Evolutionary conservation across 2,888 invertebrate genomes (phyloP).

Genomic region (Habroteleia sp.): DNA sequence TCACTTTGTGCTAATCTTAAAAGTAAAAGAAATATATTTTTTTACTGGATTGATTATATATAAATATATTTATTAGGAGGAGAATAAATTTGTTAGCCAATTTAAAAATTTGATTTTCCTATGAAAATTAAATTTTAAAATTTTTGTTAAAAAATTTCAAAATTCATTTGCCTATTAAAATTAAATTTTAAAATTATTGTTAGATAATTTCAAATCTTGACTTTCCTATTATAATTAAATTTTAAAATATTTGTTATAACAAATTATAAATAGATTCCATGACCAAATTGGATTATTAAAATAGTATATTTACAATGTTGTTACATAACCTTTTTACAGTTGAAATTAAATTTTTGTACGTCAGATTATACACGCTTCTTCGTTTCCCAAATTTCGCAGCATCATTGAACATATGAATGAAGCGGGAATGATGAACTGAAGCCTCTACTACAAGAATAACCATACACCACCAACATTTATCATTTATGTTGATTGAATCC

Average conservation of each 20-base stretch:
- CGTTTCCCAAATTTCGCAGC: slow-evolving; percentile 68
- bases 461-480: slow-evolving; percentile 73
- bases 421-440: slow-evolving; percentile 60
- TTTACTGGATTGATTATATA: too few relatives aligned
- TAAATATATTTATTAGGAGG: too few relatives aligned
- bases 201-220: too few relatives aligned
- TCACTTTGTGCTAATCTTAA: slow-evolving; percentile 66
- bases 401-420: slow-evolving; percentile 67
- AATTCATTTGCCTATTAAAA: too few relatives aligned
- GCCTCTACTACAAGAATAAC: slow-evolving; percentile 72
- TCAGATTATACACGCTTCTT: slow-evolving; percentile 68
- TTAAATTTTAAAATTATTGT: too few relatives aligned
- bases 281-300: not conserved
- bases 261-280: too few relatives aligned
- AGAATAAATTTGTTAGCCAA: too few relatives aligned
- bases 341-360: slow-evolving; percentile 64
- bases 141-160: too few relatives aligned
- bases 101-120: too few relatives aligned
- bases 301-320: not conserved
- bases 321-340: slow-evolving; percentile 51
- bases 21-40: not conserved
- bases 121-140: too few relatives aligned
- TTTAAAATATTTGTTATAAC: not conserved
- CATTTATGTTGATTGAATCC: slow-evolving; percentile 69
- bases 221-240: too few relatives aligned